phyloP scores from a whole-genome alignment of 2,888 invertebrate genomes.

The Drosophila meridiana region DNA sequence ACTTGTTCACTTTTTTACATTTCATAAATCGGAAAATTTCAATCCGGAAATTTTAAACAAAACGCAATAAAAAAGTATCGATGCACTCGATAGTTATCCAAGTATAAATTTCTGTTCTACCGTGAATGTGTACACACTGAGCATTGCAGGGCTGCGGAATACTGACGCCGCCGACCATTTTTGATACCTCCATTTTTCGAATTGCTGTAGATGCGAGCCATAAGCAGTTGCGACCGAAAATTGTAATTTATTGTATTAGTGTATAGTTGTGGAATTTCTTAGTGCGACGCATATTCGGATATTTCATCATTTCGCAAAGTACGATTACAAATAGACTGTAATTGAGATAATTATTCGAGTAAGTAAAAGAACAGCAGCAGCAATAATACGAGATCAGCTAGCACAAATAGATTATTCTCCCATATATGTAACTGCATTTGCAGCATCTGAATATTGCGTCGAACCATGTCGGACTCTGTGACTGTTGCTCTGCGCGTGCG shows the following conservation, averaged over 20 bases:
- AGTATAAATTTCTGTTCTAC: not conserved
- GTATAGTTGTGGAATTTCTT: not conserved
- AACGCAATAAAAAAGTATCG: constrained; percentile 1
- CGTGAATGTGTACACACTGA: not conserved
- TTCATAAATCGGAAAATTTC: not conserved
- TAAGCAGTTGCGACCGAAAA: not conserved
- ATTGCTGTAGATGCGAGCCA: constrained; percentile 9
- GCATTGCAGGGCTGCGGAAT: constrained; percentile 1
- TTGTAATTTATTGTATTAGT: not conserved
- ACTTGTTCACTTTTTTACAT: not conserved
- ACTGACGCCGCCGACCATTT: constrained; percentile 28
- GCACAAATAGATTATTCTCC: not conserved
- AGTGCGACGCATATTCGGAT: not conserved
- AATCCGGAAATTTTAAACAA: not conserved
- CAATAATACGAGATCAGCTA: not conserved
- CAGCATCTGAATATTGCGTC: not conserved
- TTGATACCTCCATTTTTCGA: constrained; percentile 44
- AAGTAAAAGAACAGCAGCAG: not conserved
- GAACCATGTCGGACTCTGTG: constrained; percentile 42
- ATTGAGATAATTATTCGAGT: not conserved
- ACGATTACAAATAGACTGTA: not conserved
- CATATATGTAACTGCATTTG: not conserved
- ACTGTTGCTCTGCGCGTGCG: constrained; percentile 92
- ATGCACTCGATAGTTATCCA: not conserved
- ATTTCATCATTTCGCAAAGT: not conserved